Percentiles rank a stretch among this genome's conserved stretches.
phyloP scores from a whole-genome alignment of 2,888 invertebrate species.

The Eupithecia subfuscata region DNA sequence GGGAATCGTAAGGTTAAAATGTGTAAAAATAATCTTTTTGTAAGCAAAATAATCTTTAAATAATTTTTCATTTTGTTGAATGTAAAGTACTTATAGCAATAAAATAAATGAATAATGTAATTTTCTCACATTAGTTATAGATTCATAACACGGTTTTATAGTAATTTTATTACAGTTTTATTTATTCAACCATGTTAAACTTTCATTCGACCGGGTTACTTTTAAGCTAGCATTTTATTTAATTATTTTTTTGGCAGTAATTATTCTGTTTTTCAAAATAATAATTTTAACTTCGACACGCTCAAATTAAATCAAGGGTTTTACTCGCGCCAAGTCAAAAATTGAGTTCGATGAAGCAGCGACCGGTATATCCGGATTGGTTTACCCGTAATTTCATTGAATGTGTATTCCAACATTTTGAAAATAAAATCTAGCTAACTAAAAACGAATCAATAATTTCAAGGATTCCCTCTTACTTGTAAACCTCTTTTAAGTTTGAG shows the following conservation, averaged over 20 bases:
- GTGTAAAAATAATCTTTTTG: slow-evolving; percentile 67
- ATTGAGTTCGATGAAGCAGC: background rate
- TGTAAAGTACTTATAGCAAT: slow-evolving; percentile 45
- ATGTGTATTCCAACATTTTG: background rate
- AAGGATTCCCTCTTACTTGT: background rate
- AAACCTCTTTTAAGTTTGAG: background rate
- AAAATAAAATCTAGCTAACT: background rate
- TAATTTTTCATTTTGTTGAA: slow-evolving; percentile 32
- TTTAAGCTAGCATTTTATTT: background rate
- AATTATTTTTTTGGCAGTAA: background rate
- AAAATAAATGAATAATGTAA: slow-evolving; percentile 39
- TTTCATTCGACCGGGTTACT: background rate
- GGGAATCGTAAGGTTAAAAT: slow-evolving; percentile 57
- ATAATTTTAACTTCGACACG: background rate
- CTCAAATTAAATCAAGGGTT: background rate
- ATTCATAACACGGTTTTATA: slow-evolving; percentile 27
- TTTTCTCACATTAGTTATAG: slow-evolving; percentile 38
- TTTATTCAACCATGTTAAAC: background rate
- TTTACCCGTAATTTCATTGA: background rate
- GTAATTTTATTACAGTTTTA: slow-evolving; percentile 40
- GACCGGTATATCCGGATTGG: too few relatives aligned
- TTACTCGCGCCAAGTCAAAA: background rate
- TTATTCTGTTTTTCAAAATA: background rate
- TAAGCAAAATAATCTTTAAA: slow-evolving; percentile 56
- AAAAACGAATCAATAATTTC: background rate